Percentiles rank a stretch among this genome's conserved stretches.
phyloP scores from a whole-genome alignment of 2,888 invertebrate species.

The Drosophila leonis region DNA sequence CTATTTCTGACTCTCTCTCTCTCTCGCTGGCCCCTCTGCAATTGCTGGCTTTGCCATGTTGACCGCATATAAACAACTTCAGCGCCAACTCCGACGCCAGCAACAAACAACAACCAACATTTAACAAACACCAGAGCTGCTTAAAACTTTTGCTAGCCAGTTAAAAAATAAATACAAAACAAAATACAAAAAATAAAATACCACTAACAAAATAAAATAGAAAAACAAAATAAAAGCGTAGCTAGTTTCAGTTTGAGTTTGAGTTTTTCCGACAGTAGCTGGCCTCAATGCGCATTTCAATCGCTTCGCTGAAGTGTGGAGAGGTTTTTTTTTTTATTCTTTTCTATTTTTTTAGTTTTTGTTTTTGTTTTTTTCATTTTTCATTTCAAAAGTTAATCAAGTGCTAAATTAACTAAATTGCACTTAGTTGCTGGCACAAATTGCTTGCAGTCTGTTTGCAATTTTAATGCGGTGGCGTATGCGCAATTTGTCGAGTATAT shows the following conservation, averaged over 20 bases:
- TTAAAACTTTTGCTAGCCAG: slow-evolving; percentile 63
- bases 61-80: slow-evolving; percentile 71
- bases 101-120: slow-evolving; percentile 63
- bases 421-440: slow-evolving; percentile 59
- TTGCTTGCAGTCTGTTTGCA: slow-evolving; percentile 47
- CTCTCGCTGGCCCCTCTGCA: neutral
- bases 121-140: slow-evolving; percentile 67
- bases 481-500: slow-evolving; percentile 53
- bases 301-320: slow-evolving; percentile 54
- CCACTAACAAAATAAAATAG: slow-evolving; percentile 28
- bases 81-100: slow-evolving; percentile 48
- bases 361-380: slow-evolving; percentile 5
- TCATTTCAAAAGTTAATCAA: slow-evolving; percentile 70
- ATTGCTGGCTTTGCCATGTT: slow-evolving; percentile 35
- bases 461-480: slow-evolving; percentile 54
- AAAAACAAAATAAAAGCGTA: slow-evolving; percentile 26
- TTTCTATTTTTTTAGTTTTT: slow-evolving; percentile 10
- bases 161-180: slow-evolving; percentile 37
- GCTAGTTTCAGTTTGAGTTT: slow-evolving; percentile 60
- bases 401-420: slow-evolving; percentile 79
- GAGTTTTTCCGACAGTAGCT: slow-evolving; percentile 67
- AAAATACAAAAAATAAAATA: slow-evolving; percentile 14
- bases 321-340: slow-evolving; percentile 20
- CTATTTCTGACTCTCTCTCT: neutral
- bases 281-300: slow-evolving; percentile 76